Evolutionary conservation across 2,888 invertebrate genomes (phyloP), one percentile per base, ranked within the genome.

Genomic region (Oligia fasciuncula): DNA sequence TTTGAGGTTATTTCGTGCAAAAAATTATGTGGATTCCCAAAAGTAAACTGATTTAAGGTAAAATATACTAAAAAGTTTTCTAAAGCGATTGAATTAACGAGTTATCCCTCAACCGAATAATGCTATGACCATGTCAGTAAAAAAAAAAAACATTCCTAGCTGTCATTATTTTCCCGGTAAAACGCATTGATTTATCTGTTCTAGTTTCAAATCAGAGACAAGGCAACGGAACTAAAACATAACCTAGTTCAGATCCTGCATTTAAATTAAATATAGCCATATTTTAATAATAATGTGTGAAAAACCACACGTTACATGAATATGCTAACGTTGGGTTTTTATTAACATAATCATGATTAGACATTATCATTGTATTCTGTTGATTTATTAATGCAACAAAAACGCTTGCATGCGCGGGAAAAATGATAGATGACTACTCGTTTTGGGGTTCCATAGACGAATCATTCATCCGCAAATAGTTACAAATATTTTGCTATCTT

Each of bases 231-330:
- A 85, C 71, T 65, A 43, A 71, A 71, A 8, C 65, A 78, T 76
- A 81, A 78, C 84, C 85, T 76, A 68, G 46, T 72, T 5, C 4
- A 74, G 19, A 78, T 85, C 81, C 84, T 77, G 66, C 51, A 68
- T 69, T 54, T 14, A 40, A 29, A 60, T 40, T 57, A 76, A 67
- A 73, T 65, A 70, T 14, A 67, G 51, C 54, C 57, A 68, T 78
- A 85, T 67, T 54, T 72, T 72, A 79, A 74, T 82, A 85, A 46
- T 79, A 43, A 85, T 82, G 79, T 79, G 68, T 76, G 85, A 81
- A 79, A 85, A 78, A 85, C 72, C 70, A 57, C 51, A 63, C 13
- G 8, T 11, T 40, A 14, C 4, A 76, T 74, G 35, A 67, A 69
- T 84, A 77, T 49, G 49, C 60, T 68, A 77, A 40, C 35, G 29